Evolutionary conservation across 2,797 vertebrate genomes (phyloP), one percentile per base, ranked within the genome.

Genomic region (Urophycis tenuis): DNA sequence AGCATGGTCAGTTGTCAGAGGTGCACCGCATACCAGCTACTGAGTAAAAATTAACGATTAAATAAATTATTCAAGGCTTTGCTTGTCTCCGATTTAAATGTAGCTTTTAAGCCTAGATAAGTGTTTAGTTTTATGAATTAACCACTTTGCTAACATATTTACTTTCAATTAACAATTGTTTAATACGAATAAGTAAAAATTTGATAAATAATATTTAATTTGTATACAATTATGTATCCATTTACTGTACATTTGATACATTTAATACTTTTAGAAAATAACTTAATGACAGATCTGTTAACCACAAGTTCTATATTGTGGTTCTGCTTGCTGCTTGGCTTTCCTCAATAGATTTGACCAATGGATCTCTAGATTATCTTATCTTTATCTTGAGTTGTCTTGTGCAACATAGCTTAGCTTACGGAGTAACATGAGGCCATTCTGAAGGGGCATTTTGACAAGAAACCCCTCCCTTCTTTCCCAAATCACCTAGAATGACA

Each of bases 401-500:
- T 64, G 60, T 64, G 53, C 22, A 60, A 60, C 53, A 25, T 60
- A 60, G 9, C 22, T 22, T n/a, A 25, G 53, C n/a, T 60, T 60
- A 15, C 19, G 3, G 45, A 19, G 53, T 60, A 60, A 64, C 60
- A 67, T 29, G 60, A 67, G 60, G 60, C 25, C 25, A 5, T 67
- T 25, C 25, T 67, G 60, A 67, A 67, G 53, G 53, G 22, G 60
- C 60, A n/a, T 29, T 60, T 25, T n/a, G 53, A 70, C 25, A 70
- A 31, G 29, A 71, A 22, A 15, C 25, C 60, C 69, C 17, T 7
- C 15, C 15, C 12, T 17, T 11, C 6, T 12, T 74, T 87, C 85
- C 86, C 82, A 84, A 88, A 91, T 93, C 90, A 88, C 81, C 75
- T 81, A 93, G 94, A 95, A 72, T 95, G 93, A 91, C 94, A 93